These are phyloP conservation scores for Hemicrepidius hirtus DNA, from an alignment of 2,888 invertebrate species.

Conservation along the genomic window DNA sequence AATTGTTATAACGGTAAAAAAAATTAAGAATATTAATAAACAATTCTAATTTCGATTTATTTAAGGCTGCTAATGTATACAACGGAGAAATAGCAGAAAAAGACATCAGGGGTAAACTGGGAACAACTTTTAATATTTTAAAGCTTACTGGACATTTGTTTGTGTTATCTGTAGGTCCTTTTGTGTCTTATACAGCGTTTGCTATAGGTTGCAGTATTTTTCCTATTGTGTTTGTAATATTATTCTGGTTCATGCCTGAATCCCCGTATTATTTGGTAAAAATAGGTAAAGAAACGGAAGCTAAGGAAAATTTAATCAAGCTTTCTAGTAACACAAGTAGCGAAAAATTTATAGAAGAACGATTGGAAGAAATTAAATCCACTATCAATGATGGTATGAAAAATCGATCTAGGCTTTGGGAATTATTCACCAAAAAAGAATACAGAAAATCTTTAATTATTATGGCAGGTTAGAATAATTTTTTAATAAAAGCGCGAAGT, in stretches of 20 bases:
- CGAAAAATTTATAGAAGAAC: conserved; percentile 67
- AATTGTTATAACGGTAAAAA: conserved; percentile 68
- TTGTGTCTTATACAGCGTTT: conserved; percentile 66
- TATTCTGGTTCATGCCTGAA: conserved; percentile 71
- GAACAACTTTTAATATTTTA: conserved; percentile 66
- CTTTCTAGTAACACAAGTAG: conserved; percentile 68
- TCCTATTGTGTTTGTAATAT: conserved; percentile 66
- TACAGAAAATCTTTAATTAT: conserved; percentile 50
- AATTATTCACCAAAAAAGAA: conserved; percentile 62
- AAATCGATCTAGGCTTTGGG: conserved; percentile 64
- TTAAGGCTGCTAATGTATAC: conserved; percentile 70
- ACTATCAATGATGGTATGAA: conserved; percentile 66
- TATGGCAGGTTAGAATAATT: conserved; percentile 67
- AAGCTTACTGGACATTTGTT: conserved; percentile 69
- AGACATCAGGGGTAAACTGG: conserved; percentile 70
- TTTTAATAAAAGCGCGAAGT: too few relatives aligned
- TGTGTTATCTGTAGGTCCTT: conserved; percentile 68
- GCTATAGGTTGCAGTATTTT: conserved; percentile 65
- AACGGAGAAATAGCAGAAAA: conserved; percentile 71
- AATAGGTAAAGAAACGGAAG: conserved; percentile 65
- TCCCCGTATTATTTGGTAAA: conserved; percentile 72
- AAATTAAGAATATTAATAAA: not conserved
- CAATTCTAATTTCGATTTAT: conserved; percentile 22
- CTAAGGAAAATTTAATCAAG: conserved; percentile 61
- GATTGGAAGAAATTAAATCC: conserved; percentile 69